A percentile compares a stretch with the other conserved stretches of the same genome.
phyloP scores from a whole-genome alignment of 2,888 invertebrate species.

The Rhamphomyia laevipes region DNA sequence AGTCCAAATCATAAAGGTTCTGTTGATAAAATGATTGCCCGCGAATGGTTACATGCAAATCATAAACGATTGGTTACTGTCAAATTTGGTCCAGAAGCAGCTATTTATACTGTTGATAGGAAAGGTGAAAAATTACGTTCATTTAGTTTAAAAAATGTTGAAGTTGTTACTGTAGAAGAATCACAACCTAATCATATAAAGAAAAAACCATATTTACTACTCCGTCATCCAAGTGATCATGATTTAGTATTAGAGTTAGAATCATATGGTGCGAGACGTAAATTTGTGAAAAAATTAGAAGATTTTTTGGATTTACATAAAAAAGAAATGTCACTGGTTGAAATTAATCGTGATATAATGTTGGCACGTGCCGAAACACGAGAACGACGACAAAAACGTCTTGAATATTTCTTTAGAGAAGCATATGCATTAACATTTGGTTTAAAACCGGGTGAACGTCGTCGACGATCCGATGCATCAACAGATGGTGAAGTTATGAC shows the following conservation, averaged over 20 bases:
- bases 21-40: slow-evolving; percentile 84
- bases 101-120: slow-evolving; percentile 75
- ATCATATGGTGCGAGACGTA: slow-evolving; percentile 63
- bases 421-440: slow-evolving; percentile 91
- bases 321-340: slow-evolving; percentile 61
- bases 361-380: slow-evolving; percentile 86
- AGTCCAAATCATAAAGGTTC: slow-evolving; percentile 47
- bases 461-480: slow-evolving; percentile 59
- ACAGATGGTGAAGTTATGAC: slow-evolving; percentile 76
- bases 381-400: slow-evolving; percentile 78
- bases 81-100: slow-evolving; percentile 79
- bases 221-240: slow-evolving; percentile 77
- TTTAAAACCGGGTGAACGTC: slow-evolving; percentile 68
- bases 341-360: slow-evolving; percentile 70
- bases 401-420: slow-evolving; percentile 93
- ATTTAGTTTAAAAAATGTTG: slow-evolving; percentile 62
- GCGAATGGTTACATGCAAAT: slow-evolving; percentile 90
- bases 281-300: slow-evolving; percentile 79
- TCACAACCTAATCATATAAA: slow-evolving; percentile 64
- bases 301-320: slow-evolving; percentile 72
- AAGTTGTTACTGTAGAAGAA: slow-evolving; percentile 73
- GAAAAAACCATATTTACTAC: slow-evolving; percentile 68
- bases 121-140: slow-evolving; percentile 85
- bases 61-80: slow-evolving; percentile 80
- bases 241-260: slow-evolving; percentile 89